Conservation (phyloP, 2,113 vertebrate genomes). For the Alligator mississippiensis region DNA sequence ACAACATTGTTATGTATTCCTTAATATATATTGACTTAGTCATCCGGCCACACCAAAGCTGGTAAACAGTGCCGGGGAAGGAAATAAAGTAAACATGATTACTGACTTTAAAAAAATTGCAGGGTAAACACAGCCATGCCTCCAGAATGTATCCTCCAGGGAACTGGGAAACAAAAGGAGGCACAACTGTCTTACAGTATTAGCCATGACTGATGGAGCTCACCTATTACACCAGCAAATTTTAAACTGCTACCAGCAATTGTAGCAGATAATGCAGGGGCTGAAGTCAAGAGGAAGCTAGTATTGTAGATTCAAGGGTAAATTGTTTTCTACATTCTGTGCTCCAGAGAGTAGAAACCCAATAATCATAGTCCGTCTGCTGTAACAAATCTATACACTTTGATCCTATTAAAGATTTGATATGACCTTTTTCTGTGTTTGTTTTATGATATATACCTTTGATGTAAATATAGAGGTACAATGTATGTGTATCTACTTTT, state of each 20-base stretch:
- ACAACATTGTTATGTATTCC: conserved; percentile 78
- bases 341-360: background rate
- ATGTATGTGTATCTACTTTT: background rate
- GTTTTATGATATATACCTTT: background rate
- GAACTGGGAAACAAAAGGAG: conserved; percentile 76
- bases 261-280: conserved; percentile 56
- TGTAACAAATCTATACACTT: background rate
- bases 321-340: conserved; percentile 26
- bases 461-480: background rate
- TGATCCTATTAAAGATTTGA: background rate
- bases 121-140: conserved; percentile 74
- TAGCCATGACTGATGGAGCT: conserved; percentile 73
- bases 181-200: conserved; percentile 71
- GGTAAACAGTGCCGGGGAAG: conserved; percentile 73
- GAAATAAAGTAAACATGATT: conserved; percentile 76
- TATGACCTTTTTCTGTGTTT: accelerated
- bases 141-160: conserved; percentile 74
- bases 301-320: conserved; percentile 11
- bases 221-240: conserved; percentile 75
- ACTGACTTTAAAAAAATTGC: conserved; percentile 63
- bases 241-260: conserved; percentile 43
- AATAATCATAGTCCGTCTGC: background rate
- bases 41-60: conserved; percentile 70
- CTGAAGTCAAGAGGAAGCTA: conserved; percentile 34
- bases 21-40: conserved; percentile 81